phyloP scores from a whole-genome alignment of 64 coral and sea anemone genomes.

The Platygyra sinensis region DNA sequence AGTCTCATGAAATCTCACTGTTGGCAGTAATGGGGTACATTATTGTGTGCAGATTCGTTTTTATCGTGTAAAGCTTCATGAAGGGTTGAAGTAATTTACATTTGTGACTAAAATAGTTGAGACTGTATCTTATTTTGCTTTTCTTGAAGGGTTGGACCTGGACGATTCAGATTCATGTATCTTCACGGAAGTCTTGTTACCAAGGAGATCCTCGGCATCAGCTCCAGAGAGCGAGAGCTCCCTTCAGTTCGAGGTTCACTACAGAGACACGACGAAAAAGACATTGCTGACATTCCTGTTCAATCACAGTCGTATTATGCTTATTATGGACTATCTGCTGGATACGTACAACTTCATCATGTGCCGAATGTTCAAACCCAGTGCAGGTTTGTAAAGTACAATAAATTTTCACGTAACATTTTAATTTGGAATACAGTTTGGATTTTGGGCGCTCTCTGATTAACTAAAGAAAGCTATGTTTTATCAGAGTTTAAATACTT shows the following conservation, averaged over 20 bases:
- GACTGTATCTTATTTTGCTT: neutral
- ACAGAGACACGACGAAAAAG: slow-evolving; percentile 72
- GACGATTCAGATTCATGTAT: slow-evolving; percentile 73
- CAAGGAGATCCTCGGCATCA: slow-evolving; percentile 56
- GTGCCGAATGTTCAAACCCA: slow-evolving; percentile 74
- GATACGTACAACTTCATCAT: slow-evolving; percentile 99
- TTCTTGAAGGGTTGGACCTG: slow-evolving; percentile 34
- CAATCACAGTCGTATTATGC: slow-evolving; percentile 89
- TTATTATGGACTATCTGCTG: slow-evolving; percentile 85
- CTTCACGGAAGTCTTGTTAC: slow-evolving; percentile 85
- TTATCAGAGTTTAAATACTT: too few species aligned
- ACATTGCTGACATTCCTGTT: slow-evolving; percentile 85
- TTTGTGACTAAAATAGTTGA: neutral
- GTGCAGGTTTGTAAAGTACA: neutral
- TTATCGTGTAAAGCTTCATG: neutral
- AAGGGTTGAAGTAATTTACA: neutral
- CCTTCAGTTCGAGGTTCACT: slow-evolving; percentile 98
- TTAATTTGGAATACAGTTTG: too few species aligned
- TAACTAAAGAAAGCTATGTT: too few species aligned
- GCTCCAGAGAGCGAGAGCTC: slow-evolving; percentile 30
- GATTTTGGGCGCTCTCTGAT: too few species aligned
- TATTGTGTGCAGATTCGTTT: too few species aligned
- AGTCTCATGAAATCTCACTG: too few species aligned
- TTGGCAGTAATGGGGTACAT: too few species aligned
- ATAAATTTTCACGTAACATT: neutral